phyloP scores from a whole-genome alignment of 2,113 vertebrate genomes.

The Chionomys nivalis region DNA sequence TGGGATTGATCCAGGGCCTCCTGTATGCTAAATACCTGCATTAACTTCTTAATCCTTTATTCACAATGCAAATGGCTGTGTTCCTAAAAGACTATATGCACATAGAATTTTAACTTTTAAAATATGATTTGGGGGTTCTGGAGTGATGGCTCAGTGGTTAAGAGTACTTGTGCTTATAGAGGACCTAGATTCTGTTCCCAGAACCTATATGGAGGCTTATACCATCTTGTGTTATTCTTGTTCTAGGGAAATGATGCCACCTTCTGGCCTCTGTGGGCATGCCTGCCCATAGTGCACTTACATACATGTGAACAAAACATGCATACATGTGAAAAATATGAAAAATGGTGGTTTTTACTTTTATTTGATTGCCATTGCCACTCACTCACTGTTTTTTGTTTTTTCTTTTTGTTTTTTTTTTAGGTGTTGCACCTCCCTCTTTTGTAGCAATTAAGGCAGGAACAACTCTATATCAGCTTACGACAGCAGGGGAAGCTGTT shows the following conservation, averaged over 20 bases:
- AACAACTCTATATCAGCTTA: constrained; percentile 97
- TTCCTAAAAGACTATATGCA: constrained; percentile 35
- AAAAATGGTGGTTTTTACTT: constrained; percentile 6
- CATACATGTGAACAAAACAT: background rate
- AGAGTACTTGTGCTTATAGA: background rate
- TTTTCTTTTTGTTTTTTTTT: constrained; percentile 64
- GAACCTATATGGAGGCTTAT: background rate
- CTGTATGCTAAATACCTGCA: background rate
- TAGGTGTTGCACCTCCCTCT: constrained; percentile 97
- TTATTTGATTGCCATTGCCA: background rate
- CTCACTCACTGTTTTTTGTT: background rate
- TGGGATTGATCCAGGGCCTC: background rate
- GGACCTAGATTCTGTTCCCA: background rate
- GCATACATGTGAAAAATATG: background rate
- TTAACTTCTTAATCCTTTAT: background rate
- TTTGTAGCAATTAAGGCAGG: constrained; percentile 99
- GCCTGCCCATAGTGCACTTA: background rate
- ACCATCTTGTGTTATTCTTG: background rate
- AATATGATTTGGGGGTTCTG: background rate
- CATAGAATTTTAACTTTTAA: constrained; percentile 19
- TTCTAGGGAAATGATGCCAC: background rate
- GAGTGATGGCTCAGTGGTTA: background rate
- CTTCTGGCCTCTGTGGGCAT: background rate
- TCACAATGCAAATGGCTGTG: constrained; percentile 12
- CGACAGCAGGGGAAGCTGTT: constrained; percentile 97